Percentiles rank a stretch among this genome's conserved stretches.
Conservation (phyloP, 2,888 invertebrate species). For the Sialis fuliginosa region DNA sequence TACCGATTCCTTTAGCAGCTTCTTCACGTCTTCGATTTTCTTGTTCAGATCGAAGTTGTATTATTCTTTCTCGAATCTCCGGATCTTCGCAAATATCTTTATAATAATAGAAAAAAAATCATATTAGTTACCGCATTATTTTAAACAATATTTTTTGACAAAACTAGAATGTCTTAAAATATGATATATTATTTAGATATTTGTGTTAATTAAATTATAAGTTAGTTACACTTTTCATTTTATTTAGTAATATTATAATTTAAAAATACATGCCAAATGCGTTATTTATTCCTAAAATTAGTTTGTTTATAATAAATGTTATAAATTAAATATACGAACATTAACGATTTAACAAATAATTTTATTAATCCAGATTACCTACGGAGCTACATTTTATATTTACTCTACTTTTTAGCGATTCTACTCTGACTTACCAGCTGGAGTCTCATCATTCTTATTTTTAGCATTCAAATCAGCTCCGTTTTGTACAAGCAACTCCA, state of each 20-base stretch:
- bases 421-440: constrained; percentile 51
- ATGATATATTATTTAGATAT: not conserved
- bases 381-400: too few species aligned
- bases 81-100: constrained; percentile 92
- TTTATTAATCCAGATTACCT: too few species aligned
- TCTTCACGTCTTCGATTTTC: constrained; percentile 51
- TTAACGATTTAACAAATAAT: too few species aligned
- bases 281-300: too few species aligned
- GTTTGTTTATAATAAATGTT: too few species aligned
- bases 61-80: constrained; percentile 77
- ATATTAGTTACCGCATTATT: not conserved
- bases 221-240: not conserved
- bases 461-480: constrained; percentile 95
- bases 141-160: not conserved
- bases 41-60: constrained; percentile 77
- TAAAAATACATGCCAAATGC: not conserved
- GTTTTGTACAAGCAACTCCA: constrained; percentile 87
- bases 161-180: not conserved
- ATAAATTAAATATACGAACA: too few species aligned
- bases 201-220: not conserved
- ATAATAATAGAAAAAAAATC: constrained; percentile 6
- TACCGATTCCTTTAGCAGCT: constrained; percentile 43
- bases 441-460: constrained; percentile 93
- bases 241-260: not conserved
- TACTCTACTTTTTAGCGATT: too few species aligned